A percentile compares a stretch with the other conserved stretches of the same genome.
phyloP scores from a whole-genome alignment of 2,888 invertebrate genomes.

The Rhodophaea formosa region DNA sequence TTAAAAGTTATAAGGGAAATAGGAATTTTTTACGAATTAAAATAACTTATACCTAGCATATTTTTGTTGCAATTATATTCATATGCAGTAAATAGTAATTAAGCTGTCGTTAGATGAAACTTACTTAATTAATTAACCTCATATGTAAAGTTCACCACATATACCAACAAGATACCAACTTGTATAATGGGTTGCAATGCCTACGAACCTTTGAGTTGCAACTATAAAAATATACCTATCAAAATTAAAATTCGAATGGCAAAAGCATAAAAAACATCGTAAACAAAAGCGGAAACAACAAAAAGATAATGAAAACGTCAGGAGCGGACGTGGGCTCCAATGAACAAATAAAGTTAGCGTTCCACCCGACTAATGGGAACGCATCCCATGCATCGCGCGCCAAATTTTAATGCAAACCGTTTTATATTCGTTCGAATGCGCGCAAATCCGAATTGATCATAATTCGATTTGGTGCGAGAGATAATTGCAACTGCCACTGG shows the following conservation, averaged over 20 bases:
- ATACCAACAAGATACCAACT: too few relatives aligned
- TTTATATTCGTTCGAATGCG: constrained; percentile 79
- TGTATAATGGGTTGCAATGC: too few relatives aligned
- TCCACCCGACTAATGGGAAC: constrained; percentile 74
- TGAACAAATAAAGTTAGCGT: constrained; percentile 66
- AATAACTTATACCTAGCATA: too few relatives aligned
- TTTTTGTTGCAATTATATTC: too few relatives aligned
- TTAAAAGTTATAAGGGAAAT: too few relatives aligned
- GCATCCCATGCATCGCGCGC: constrained; percentile 75
- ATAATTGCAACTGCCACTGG: constrained; percentile 81
- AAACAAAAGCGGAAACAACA: constrained; percentile 48
- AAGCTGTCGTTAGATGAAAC: too few relatives aligned
- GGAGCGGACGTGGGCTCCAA: constrained; percentile 44
- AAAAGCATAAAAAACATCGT: constrained; percentile 45
- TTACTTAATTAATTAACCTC: too few relatives aligned
- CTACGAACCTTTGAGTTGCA: too few relatives aligned
- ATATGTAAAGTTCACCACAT: too few relatives aligned
- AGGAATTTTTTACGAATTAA: too few relatives aligned
- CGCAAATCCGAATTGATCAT: constrained; percentile 82
- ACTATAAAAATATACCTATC: not conserved
- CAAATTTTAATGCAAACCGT: constrained; percentile 81
- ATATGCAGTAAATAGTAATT: too few relatives aligned
- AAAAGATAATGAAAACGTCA: constrained; percentile 58
- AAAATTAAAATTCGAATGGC: constrained; percentile 38
- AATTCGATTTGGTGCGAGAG: constrained; percentile 78